Evolutionary conservation across 2,113 vertebrate genomes (phyloP).

Genomic region (Hydrochoerus hydrochaeris): DNA sequence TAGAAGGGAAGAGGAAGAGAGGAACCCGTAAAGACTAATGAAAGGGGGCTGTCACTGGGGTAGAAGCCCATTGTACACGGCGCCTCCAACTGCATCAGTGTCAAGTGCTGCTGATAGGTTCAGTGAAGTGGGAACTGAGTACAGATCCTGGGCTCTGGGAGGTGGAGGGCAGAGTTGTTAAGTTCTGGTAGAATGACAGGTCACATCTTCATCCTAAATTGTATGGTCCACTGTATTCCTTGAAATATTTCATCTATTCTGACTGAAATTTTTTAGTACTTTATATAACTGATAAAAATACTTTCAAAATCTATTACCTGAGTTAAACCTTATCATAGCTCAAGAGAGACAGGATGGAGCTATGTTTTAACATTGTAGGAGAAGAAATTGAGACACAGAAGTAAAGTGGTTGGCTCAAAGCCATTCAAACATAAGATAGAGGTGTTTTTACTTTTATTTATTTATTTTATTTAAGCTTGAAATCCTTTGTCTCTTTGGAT

Average conservation of each 20-base stretch:
- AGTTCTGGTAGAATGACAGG: neutral
- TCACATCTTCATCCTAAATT: neutral
- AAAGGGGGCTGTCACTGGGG: neutral
- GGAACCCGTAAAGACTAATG: neutral
- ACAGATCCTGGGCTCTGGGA: neutral
- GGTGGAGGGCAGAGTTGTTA: neutral
- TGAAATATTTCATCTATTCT: neutral
- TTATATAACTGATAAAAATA: constrained; percentile 4
- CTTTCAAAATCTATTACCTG: neutral
- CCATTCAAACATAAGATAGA: neutral
- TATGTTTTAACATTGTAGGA: neutral
- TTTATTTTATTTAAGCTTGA: neutral
- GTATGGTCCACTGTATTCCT: neutral
- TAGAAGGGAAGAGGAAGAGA: neutral
- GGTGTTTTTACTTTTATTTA: neutral
- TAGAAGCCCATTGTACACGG: neutral
- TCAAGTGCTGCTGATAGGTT: neutral
- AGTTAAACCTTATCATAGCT: neutral
- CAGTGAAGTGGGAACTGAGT: neutral
- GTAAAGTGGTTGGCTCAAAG: neutral
- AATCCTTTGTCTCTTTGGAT: neutral
- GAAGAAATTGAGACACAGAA: neutral
- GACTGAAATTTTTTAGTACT: neutral
- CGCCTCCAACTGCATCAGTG: neutral
- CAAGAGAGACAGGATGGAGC: neutral